Base-by-base conservation (phyloP, 2,113 vertebrate species). In the Phalacrocorax pelagicus region DNA sequence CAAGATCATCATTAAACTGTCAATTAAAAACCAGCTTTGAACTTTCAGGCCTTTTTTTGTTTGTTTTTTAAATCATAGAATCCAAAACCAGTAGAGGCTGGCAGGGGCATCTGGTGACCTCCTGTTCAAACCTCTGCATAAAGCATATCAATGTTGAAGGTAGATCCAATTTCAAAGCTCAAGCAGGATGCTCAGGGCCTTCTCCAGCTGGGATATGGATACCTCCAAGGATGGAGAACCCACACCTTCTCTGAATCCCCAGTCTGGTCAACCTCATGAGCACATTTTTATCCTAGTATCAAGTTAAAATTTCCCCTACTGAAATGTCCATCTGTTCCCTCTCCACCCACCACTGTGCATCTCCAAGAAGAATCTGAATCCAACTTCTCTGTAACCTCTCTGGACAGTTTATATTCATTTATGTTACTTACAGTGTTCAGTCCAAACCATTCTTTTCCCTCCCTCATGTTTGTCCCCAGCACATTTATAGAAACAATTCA, bases 181-280 rank as follows among this genome's bases (percentile, higher is more conserved):
- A 3, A 75, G 32, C 8, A 11, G 49, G 20, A 36, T 91, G 46
- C 11, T 66, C 19, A 47, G 47, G 6, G 6, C 15, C 26, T 57
- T 86, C 32, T 58, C 46, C 70, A 77, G 14, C 15, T 85, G 36
- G 73, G n/a, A 2, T 51, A 44, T 67, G 44, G 38, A 4, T 69
- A 34, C 1, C 5, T 90, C 46, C 51, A 52, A 52, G 36, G 26
- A 62, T 66, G 61, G 51, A 61, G 22, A 57, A 65, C 47, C n/a
- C 67, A 69, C 20, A 38, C 5, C 2, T 61, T 40, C 12, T 74
- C 32, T 3, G 5, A 57, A 11, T 67, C 17, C 27, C 4, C 21
- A 4, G 4, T 16, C 62, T 40, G 61, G 30, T 40, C 29, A 21
- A 14, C 7, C 13, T 34, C n/a, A 32, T 0, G 0, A 22, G 14